Base-by-base conservation (phyloP, 2,113 vertebrate genomes). In the Drymodes brunneopygia region DNA sequence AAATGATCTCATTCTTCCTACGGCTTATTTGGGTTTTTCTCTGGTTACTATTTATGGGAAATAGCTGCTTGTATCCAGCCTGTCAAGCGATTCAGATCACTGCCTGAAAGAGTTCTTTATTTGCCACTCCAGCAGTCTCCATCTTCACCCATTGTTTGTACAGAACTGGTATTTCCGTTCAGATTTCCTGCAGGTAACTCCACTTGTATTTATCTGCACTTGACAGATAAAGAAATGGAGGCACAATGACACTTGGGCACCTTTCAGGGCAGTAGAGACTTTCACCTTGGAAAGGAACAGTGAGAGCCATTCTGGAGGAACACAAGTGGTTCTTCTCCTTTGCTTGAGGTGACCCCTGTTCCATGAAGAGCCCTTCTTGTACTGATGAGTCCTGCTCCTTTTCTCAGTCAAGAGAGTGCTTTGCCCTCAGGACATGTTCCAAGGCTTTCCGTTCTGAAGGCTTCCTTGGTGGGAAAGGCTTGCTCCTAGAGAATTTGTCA, bases 1-100 rank as follows among this genome's bases (percentile, higher is more conserved):
- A 96, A 92, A 92, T 97, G 28, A 95, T 72, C 75, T 95, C 73
- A 89, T 90, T 92, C 77, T 96, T 95, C 83, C 83, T 79, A 62
- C 2, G 1, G 3, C 71, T 86, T 97, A 75, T 96, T 96, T 95
- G 86, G n/a, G 54, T 57, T 94, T 96, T 94, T 89, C 45, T 87
- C n/a, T 72, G 40, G 31, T 48, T 95, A 24, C 78, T 91, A 21
- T 95, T 95, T 95, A 80, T 91, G 86, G 86, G 65, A 92, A 86
- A 60, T 75, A 84, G 22, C 51, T 81, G 65, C 33, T 72, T 89
- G 65, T 64, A 31, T 74, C 69, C 57, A 50, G 28, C 36, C 89
- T 53, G 54, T 53, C 69, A 47, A 86, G 44, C 67, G 66, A 19
- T 81, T 66, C 56, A 66, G 42, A 58, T 74, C 2, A 2, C 78